Percentiles rank a stretch among this genome's conserved stretches.
phyloP scores from a whole-genome alignment of 2,888 invertebrate species.

The Yponomeuta evonymella region DNA sequence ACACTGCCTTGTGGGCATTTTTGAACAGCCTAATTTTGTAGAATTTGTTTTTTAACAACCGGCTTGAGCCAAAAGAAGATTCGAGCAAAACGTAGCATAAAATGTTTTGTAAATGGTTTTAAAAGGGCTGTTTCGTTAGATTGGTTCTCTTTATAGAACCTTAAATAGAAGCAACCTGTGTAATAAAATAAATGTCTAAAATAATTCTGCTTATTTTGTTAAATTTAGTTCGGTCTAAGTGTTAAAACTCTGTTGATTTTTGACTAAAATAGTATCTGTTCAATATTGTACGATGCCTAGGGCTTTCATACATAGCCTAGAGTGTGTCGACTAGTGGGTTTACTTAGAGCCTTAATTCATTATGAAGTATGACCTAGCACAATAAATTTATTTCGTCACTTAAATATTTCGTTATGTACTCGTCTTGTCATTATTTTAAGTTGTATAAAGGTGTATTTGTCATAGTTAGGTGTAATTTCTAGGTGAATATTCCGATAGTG shows the following conservation, averaged over 20 bases:
- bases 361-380: constrained; percentile 60
- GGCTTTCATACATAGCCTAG: constrained; percentile 2
- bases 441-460: constrained; percentile 53
- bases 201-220: background rate
- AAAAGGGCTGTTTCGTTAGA: too few relatives aligned
- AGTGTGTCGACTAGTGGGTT: constrained; percentile 22
- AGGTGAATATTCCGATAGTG: constrained; percentile 18
- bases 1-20: constrained; percentile 8
- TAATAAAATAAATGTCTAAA: background rate
- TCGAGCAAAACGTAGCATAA: too few relatives aligned
- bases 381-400: constrained; percentile 52
- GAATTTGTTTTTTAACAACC: background rate
- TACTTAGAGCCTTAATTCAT: constrained; percentile 37
- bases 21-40: constrained; percentile 13
- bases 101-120: too few relatives aligned
- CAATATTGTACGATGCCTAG: background rate
- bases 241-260: constrained; percentile 1
- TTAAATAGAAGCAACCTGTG: background rate
- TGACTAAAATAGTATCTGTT: background rate
- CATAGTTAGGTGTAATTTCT: constrained; percentile 16
- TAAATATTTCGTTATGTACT: constrained; percentile 60
- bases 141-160: background rate
- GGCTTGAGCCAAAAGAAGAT: background rate
- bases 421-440: constrained; percentile 76
- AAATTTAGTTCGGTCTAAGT: background rate